Evolutionary conservation across 2,888 invertebrate species (phyloP), one percentile per base, ranked within the genome.

Genomic region (Euclidia mi): DNA sequence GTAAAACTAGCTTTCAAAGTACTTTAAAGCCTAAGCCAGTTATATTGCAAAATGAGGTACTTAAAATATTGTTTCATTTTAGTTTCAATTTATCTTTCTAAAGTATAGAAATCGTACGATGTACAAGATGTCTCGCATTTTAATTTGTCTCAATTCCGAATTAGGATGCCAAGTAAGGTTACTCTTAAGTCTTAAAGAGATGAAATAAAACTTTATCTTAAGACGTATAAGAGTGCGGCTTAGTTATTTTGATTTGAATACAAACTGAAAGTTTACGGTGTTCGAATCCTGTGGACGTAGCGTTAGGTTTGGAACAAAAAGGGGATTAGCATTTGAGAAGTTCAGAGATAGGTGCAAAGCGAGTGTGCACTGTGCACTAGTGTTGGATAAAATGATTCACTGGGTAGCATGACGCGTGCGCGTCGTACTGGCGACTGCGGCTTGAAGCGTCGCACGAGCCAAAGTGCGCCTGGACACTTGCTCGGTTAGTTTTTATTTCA

Each of bases 341-440:
- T 72, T 63, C 44, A 44, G 44, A 59, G 58, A 53, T 60, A 76
- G 59, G 62, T 65, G 60, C 25, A 50, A 59, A 51, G 18, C 50
- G 12, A 28, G 37, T 55, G 52, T 67, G 66, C 65, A n/a, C n/a
- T n/a, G n/a, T n/a, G n/a, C n/a, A 63, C 52, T 61, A 50, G 18
- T 47, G 67, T 62, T 63, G 56, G 63, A 65, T 65, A 53, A 69
- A 71, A 62, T 65, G 64, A 71, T 67, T 60, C 42, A 56, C 43
- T 48, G 45, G 45, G 9, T 25, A 11, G 18, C 20, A 34, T 45
- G 38, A 18, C 28, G 18, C 17, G 10, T 12, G 49, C 12, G 37
- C 14, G 34, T n/a, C n/a, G n/a, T n/a, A n/a, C n/a, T n/a, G 9
- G 35, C 40, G 15, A 37, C 50, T 17, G 4, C 32, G 34, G 48